A percentile compares a stretch with the other conserved stretches of the same genome.
Conservation (phyloP, 2,888 invertebrate species). For the Dicycla oo region DNA sequence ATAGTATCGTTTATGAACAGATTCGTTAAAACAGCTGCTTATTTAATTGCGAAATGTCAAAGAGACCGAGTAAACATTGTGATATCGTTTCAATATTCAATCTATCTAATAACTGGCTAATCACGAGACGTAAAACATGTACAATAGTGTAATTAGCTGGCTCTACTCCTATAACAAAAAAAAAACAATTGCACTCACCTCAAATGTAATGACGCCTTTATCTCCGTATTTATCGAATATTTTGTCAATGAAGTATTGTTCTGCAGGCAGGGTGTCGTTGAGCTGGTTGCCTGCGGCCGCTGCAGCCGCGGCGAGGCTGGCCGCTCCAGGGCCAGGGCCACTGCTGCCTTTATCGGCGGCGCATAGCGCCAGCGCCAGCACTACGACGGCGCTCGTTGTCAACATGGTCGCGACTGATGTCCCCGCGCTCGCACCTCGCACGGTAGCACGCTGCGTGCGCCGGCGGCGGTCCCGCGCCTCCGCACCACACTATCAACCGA, state of each 20-base stretch:
- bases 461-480: conserved; percentile 72
- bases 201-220: conserved; percentile 89
- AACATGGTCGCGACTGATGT: conserved; percentile 83
- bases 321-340: conserved; percentile 75
- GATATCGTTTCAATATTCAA: conserved; percentile 22
- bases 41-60: conserved; percentile 9
- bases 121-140: conserved; percentile 19
- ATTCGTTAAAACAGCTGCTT: conserved; percentile 20
- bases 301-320: conserved; percentile 65
- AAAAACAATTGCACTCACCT: conserved; percentile 79
- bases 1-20: background rate
- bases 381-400: conserved; percentile 79
- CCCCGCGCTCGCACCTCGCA: conserved; percentile 69
- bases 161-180: conserved; percentile 5
- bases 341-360: conserved; percentile 65
- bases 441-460: conserved; percentile 65
- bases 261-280: conserved; percentile 78
- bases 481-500: conserved; percentile 82
- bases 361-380: conserved; percentile 75
- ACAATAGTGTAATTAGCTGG: conserved; percentile 14
- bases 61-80: conserved; percentile 15
- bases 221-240: conserved; percentile 91
- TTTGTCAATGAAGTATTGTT: conserved; percentile 88
- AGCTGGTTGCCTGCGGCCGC: conserved; percentile 67
- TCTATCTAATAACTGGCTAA: conserved; percentile 9